Conservation (phyloP, 2,113 vertebrate species). For the Sinocyclocheilus grahami region DNA sequence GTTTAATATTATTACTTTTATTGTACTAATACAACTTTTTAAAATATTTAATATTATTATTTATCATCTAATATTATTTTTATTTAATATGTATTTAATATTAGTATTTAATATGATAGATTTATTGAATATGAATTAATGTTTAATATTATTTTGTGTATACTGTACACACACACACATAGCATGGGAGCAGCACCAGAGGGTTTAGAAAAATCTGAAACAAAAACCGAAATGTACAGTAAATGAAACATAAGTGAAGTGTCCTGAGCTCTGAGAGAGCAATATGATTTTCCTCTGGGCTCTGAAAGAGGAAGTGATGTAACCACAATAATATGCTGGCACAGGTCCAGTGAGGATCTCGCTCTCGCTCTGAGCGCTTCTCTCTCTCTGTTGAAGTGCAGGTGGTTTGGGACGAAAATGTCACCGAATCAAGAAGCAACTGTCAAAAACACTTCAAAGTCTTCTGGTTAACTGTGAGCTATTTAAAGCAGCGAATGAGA, state of each 20-base stretch:
- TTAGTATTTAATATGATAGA: not conserved
- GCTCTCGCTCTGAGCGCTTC: slow-evolving; percentile 8
- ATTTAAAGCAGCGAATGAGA: slow-evolving; percentile 52
- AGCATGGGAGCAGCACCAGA: too few species aligned
- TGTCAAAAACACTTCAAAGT: slow-evolving; percentile 58
- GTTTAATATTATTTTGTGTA: too few species aligned
- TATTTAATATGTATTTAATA: too few species aligned
- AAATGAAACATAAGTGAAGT: not conserved
- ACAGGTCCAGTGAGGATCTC: slow-evolving; percentile 33
- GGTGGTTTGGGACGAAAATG: slow-evolving; percentile 54
- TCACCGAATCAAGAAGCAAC: slow-evolving; percentile 55
- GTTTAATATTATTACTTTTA: too few species aligned
- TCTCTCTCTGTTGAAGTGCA: slow-evolving; percentile 39
- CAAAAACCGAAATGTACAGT: not conserved
- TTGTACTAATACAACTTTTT: too few species aligned
- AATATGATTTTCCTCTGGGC: not conserved
- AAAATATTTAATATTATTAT: too few species aligned
- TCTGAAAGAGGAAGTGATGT: slow-evolving; percentile 38
- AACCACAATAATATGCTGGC: slow-evolving; percentile 50
- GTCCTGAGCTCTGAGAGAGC: not conserved
- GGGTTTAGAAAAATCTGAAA: not conserved
- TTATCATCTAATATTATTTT: too few species aligned
- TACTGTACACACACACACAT: too few species aligned
- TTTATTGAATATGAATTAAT: not conserved
- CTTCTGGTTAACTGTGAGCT: slow-evolving; percentile 55